These are phyloP conservation scores for Zeugodacus cucurbitae DNA, from an alignment of 1,140 invertebrate species.

Conservation along the genomic window DNA sequence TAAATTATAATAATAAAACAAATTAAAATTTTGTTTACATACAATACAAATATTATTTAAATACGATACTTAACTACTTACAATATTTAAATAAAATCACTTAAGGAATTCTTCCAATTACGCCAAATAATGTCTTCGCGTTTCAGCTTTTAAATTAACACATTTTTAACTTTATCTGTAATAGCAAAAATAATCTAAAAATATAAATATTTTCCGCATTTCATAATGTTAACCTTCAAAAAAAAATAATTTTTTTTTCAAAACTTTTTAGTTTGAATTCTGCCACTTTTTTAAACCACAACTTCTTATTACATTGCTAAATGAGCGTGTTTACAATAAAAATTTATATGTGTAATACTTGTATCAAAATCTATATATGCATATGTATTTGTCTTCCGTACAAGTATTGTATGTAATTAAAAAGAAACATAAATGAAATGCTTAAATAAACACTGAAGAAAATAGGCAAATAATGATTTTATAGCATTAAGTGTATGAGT, in stretches of 20 bases:
- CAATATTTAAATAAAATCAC: neutral
- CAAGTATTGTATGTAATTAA: conserved; percentile 19
- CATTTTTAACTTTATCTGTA: neutral
- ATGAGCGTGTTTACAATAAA: too few relatives aligned
- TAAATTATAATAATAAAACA: neutral
- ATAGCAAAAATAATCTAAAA: too few relatives aligned
- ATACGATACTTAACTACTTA: neutral
- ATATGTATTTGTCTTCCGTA: conserved; percentile 22
- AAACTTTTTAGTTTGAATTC: too few relatives aligned
- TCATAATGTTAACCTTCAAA: too few relatives aligned
- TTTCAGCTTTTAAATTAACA: neutral
- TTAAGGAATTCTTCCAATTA: neutral
- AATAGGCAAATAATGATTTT: neutral
- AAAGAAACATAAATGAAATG: neutral
- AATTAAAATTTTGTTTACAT: neutral
- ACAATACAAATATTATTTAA: neutral
- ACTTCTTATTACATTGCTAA: too few relatives aligned
- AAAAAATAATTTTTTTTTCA: too few relatives aligned
- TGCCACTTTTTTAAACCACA: too few relatives aligned
- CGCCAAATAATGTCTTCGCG: neutral
- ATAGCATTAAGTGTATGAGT: neutral
- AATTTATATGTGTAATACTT: neutral
- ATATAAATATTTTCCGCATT: too few relatives aligned
- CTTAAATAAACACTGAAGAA: neutral
- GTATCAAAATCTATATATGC: neutral